Percentiles rank a stretch among this genome's conserved stretches.
Conservation (phyloP, 2,888 invertebrate genomes). For the Caenorhabditis drosophilae region DNA sequence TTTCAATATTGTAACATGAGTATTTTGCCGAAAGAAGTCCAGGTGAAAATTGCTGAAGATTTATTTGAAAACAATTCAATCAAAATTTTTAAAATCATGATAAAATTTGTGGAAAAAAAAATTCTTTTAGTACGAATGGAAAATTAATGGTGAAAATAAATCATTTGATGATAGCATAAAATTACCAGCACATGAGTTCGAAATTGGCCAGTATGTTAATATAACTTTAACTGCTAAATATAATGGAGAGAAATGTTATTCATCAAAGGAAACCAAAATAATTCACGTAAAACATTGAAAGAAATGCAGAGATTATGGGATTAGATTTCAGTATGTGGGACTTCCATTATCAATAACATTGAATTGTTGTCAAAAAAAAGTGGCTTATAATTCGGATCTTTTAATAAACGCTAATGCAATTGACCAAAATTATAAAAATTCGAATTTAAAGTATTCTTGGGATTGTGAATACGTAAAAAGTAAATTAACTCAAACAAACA, state of each 20-base stretch:
- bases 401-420: slow-evolving; percentile 8
- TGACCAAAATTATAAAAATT: slow-evolving; percentile 22
- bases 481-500: neutral
- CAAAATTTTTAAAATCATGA: neutral
- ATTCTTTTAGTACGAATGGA: slow-evolving; percentile 39
- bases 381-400: slow-evolving; percentile 22
- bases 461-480: slow-evolving; percentile 16
- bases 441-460: slow-evolving; percentile 20
- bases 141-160: slow-evolving; percentile 23
- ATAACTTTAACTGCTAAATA: slow-evolving; percentile 25
- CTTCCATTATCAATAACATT: slow-evolving; percentile 18
- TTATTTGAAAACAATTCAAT: neutral
- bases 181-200: slow-evolving; percentile 19
- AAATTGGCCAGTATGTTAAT: slow-evolving; percentile 23
- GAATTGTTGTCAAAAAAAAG: slow-evolving; percentile 29
- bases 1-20: slow-evolving; percentile 33
- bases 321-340: slow-evolving; percentile 27
- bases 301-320: too few species aligned
- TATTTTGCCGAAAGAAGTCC: slow-evolving; percentile 28
- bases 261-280: slow-evolving; percentile 17
- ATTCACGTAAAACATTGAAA: slow-evolving; percentile 30
- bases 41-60: slow-evolving; percentile 7
- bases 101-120: neutral
- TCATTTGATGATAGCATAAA: slow-evolving; percentile 21
- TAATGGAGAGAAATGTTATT: slow-evolving; percentile 21